phyloP scores from a whole-genome alignment of 2,113 vertebrate species.

The Nyctibius bracteatus region DNA sequence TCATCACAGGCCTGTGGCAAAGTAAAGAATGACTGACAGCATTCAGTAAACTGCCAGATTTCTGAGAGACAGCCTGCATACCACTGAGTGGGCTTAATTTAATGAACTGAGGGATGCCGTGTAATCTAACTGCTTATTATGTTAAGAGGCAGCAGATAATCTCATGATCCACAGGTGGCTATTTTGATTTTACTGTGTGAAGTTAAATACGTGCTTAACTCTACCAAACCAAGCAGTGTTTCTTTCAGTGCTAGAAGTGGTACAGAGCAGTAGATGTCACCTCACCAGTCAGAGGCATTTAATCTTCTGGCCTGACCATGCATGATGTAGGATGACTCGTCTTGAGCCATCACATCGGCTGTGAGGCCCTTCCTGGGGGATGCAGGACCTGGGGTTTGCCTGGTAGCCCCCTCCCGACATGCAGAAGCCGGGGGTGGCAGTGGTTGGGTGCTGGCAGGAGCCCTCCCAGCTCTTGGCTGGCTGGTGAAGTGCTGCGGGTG shows the following conservation, averaged over 20 bases:
- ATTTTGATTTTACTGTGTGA: neutral
- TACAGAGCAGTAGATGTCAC: neutral
- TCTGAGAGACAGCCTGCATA: neutral
- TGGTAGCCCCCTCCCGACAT: neutral
- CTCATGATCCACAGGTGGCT: neutral
- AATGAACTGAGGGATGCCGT: constrained; percentile 3
- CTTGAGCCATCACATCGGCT: neutral
- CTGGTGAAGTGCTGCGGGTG: neutral
- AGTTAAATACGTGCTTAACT: neutral
- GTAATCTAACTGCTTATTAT: constrained; percentile 2
- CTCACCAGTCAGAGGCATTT: neutral
- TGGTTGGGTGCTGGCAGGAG: neutral
- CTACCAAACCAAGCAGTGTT: neutral
- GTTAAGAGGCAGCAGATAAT: constrained; percentile 19
- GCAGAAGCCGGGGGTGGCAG: neutral
- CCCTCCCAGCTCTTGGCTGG: neutral
- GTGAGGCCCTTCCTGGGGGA: neutral
- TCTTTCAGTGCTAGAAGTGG: neutral
- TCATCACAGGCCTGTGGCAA: neutral
- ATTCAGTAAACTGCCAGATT: neutral
- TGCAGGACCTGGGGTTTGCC: neutral
- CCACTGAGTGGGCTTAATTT: neutral
- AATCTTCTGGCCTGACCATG: neutral
- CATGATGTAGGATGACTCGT: neutral
- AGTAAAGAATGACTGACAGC: neutral